These are phyloP conservation scores for Oreochromis spilurus DNA, from an alignment of 2,113 vertebrate species.

Conservation along the genomic window DNA sequence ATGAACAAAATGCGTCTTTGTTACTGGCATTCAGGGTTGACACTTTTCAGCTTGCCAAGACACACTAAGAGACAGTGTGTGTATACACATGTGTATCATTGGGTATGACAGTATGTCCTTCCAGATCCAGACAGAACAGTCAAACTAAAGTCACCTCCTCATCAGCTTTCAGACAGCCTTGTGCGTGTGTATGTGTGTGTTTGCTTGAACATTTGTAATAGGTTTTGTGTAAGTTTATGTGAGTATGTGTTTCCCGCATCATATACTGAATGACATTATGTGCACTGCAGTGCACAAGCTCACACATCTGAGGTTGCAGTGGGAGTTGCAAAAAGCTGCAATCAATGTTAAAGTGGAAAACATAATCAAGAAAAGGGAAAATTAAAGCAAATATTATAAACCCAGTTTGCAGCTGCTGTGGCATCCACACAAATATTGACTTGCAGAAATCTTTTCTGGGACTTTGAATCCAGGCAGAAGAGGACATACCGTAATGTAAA, in stretches of 20 bases:
- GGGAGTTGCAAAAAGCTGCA: background rate
- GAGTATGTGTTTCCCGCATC: background rate
- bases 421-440: conserved; percentile 10
- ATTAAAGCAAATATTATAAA: background rate
- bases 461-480: background rate
- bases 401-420: background rate
- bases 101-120: conserved; percentile 17
- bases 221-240: background rate
- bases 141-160: conserved; percentile 31
- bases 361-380: background rate
- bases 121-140: conserved; percentile 30
- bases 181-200: background rate
- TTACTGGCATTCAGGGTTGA: conserved; percentile 8
- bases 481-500: background rate
- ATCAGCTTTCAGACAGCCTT: conserved; percentile 6
- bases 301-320: background rate
- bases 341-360: background rate
- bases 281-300: background rate
- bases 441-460: background rate
- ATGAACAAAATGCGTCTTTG: background rate
- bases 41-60: background rate
- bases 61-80: background rate
- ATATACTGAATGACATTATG: background rate
- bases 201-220: background rate
- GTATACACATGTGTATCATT: background rate